Percentiles rank a stretch among this genome's conserved stretches.
phyloP scores from a whole-genome alignment of 2,888 invertebrate genomes.

The Tachystola acroxantha region DNA sequence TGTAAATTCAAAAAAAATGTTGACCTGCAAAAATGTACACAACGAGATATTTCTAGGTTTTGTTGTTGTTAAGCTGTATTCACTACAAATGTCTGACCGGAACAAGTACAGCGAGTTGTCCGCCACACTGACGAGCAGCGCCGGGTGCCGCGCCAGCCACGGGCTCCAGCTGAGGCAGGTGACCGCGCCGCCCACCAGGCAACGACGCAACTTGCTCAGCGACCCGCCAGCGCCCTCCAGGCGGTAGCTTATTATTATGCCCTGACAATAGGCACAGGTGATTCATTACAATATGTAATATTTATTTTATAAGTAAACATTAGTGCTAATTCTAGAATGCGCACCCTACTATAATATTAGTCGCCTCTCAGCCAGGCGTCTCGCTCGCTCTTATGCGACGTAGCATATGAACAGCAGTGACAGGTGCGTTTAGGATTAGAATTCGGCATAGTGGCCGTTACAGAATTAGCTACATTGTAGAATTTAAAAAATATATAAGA shows the following conservation, averaged over 20 bases:
- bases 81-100: constrained; percentile 39
- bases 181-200: constrained; percentile 81
- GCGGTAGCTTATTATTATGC: constrained; percentile 83
- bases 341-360: no score
- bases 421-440: no score
- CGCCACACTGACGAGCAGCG: constrained; percentile 87
- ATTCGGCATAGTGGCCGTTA: no score
- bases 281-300: background rate
- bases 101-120: constrained; percentile 86
- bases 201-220: constrained; percentile 82
- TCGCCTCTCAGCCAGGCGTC: no score
- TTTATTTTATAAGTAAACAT: background rate
- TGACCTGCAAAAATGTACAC: no score
- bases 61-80: no score
- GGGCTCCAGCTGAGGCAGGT: constrained; percentile 87
- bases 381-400: no score
- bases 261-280: constrained; percentile 42
- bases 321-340: no score
- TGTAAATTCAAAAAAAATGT: no score
- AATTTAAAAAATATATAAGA: background rate
- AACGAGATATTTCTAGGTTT: no score
- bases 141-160: constrained; percentile 90
- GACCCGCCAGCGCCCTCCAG: constrained; percentile 83
- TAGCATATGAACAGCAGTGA: no score
- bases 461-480: no score